Conservation (phyloP, 2,888 invertebrate genomes). For the Drosophila helvetica region DNA sequence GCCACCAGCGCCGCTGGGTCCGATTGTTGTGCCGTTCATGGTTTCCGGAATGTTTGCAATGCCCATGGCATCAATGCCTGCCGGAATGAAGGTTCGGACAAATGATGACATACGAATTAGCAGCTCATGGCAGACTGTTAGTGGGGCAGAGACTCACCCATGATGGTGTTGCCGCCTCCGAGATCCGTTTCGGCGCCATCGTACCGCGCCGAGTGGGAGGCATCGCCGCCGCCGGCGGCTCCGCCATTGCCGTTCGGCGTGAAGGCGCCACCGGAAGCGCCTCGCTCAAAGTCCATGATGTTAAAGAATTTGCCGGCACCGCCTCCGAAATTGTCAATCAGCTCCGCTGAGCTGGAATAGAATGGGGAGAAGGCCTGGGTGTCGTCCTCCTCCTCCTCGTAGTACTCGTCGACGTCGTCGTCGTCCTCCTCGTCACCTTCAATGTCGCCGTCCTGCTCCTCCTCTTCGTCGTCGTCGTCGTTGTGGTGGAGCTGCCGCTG, state of each 20-base stretch:
- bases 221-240: constrained; percentile 58
- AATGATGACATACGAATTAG: not conserved
- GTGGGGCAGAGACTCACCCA: constrained; percentile 50
- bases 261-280: constrained; percentile 62
- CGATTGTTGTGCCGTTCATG: constrained; percentile 82
- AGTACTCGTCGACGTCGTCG: constrained; percentile 69
- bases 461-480: constrained; percentile 48
- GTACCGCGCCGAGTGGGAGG: constrained; percentile 44
- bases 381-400: constrained; percentile 68
- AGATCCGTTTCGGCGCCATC: constrained; percentile 56
- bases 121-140: not conserved
- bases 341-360: constrained; percentile 72
- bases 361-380: constrained; percentile 73
- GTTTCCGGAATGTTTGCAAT: constrained; percentile 83
- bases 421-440: constrained; percentile 47
- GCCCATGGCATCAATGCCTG: constrained; percentile 73
- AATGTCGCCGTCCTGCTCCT: constrained; percentile 41
- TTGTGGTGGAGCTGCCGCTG: constrained; percentile 19
- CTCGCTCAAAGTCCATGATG: constrained; percentile 67
- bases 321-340: constrained; percentile 66
- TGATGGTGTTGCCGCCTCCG: constrained; percentile 67
- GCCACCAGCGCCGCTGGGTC: constrained; percentile 68
- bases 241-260: constrained; percentile 68
- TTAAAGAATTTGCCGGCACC: constrained; percentile 69
- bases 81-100: not conserved